Evolutionary conservation across 2,797 vertebrate genomes (phyloP).

Genomic region (Microctenopoma steveboyesi): DNA sequence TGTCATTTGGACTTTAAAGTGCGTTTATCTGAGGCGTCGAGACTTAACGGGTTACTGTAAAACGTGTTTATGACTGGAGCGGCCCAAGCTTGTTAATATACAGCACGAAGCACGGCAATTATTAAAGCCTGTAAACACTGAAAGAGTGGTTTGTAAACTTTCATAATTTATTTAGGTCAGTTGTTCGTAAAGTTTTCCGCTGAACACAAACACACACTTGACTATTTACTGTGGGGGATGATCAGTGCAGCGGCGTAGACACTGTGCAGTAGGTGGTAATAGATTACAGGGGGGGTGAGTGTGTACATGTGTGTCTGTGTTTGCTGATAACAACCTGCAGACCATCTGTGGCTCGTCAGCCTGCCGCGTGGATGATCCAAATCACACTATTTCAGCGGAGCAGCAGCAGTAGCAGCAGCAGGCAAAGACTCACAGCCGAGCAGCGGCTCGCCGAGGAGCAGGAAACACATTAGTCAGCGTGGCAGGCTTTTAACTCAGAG

Average conservation of each 20-base stretch:
- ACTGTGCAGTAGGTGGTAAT: slow-evolving; percentile 29
- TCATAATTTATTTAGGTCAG: background rate
- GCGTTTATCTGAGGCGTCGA: too few relatives aligned
- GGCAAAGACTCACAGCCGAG: slow-evolving; percentile 23
- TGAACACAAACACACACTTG: slow-evolving; percentile 5
- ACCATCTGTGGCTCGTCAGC: slow-evolving; percentile 51
- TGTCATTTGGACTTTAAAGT: too few relatives aligned
- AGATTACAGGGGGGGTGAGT: slow-evolving; percentile 20
- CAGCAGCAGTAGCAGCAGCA: slow-evolving; percentile 6
- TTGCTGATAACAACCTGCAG: slow-evolving; percentile 57
- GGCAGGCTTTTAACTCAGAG: slow-evolving; percentile 55
- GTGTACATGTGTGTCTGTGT: slow-evolving; percentile 44
- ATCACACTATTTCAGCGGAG: slow-evolving; percentile 34
- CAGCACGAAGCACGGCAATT: background rate
- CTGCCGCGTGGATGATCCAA: slow-evolving; percentile 50
- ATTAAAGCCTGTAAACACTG: background rate
- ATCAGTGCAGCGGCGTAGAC: slow-evolving; percentile 14
- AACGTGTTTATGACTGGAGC: too few relatives aligned
- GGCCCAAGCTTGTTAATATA: background rate
- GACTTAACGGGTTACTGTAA: too few relatives aligned
- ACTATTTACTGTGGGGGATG: slow-evolving; percentile 14
- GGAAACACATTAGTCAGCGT: slow-evolving; percentile 51
- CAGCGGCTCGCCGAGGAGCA: background rate
- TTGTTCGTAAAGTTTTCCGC: slow-evolving; percentile 2
- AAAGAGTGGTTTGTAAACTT: background rate